Evolutionary conservation across 2,113 vertebrate genomes (phyloP).

Genomic region (Labeo catla): DNA sequence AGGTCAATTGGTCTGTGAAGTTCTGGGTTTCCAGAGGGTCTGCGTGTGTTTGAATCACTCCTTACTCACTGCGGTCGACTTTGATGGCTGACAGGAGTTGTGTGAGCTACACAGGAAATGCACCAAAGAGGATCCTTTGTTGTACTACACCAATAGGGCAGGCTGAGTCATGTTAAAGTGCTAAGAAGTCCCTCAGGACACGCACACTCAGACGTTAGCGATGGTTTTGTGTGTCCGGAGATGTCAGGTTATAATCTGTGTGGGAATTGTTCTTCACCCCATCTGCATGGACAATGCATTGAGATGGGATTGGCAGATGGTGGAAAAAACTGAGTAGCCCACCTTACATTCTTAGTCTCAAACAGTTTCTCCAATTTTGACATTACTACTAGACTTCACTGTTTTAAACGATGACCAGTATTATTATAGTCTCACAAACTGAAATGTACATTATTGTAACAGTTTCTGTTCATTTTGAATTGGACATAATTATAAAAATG

Average conservation of each 20-base stretch:
- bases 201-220: background rate
- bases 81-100: conserved; percentile 41
- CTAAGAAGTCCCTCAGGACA: conserved; percentile 41
- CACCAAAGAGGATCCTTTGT: conserved; percentile 43
- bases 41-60: conserved; percentile 33
- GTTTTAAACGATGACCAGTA: too few relatives aligned
- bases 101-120: conserved; percentile 49
- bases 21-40: background rate
- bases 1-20: conserved; percentile 25
- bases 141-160: conserved; percentile 33
- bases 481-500: background rate
- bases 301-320: background rate
- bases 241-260: conserved; percentile 10
- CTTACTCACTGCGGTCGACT: conserved; percentile 39
- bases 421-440: background rate
- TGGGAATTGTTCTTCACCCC: conserved; percentile 4
- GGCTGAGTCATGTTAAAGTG: conserved; percentile 49
- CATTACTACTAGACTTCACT: background rate
- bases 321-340: background rate
- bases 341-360: background rate
- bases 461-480: background rate
- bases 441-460: background rate
- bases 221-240: background rate
- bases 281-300: background rate
- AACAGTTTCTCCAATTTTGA: background rate